Evolutionary conservation across 2,797 vertebrate genomes (phyloP).

Genomic region (Cyprinella venusta): DNA sequence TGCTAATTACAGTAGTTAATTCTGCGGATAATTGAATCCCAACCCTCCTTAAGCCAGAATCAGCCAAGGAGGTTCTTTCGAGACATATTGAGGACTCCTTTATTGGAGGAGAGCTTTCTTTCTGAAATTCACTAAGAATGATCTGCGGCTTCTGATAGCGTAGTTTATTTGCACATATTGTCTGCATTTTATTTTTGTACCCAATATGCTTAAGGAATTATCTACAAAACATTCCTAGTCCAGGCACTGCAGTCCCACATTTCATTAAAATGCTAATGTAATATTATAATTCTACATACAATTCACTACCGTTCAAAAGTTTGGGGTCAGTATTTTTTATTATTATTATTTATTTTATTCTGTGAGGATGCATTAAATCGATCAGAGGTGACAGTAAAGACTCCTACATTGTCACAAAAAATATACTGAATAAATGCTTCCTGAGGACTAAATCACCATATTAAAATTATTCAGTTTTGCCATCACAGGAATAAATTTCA

Average conservation of each 20-base stretch:
- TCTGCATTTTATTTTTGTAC: background rate
- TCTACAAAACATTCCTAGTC: background rate
- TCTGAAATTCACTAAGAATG: slow-evolving; percentile 8
- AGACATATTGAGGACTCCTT: background rate
- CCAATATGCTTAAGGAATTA: background rate
- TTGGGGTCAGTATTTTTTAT: background rate
- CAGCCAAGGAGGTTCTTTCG: background rate
- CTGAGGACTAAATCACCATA: background rate
- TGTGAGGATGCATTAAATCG: background rate
- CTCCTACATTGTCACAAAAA: background rate
- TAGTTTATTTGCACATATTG: background rate
- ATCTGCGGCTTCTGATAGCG: background rate
- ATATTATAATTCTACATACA: background rate
- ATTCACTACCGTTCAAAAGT: background rate
- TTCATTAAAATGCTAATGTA: slow-evolving; percentile 9
- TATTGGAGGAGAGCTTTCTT: slow-evolving; percentile 4
- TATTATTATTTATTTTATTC: background rate
- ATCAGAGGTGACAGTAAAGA: background rate
- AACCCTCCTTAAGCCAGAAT: slow-evolving; percentile 11
- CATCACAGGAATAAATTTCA: background rate
- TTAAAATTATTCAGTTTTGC: too few species aligned
- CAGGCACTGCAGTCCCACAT: background rate
- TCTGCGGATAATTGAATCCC: slow-evolving; percentile 48
- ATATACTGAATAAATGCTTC: background rate
- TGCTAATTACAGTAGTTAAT: slow-evolving; percentile 44